Conservation (phyloP, 2,888 invertebrate species). For the Macrosoma leucophasiata region DNA sequence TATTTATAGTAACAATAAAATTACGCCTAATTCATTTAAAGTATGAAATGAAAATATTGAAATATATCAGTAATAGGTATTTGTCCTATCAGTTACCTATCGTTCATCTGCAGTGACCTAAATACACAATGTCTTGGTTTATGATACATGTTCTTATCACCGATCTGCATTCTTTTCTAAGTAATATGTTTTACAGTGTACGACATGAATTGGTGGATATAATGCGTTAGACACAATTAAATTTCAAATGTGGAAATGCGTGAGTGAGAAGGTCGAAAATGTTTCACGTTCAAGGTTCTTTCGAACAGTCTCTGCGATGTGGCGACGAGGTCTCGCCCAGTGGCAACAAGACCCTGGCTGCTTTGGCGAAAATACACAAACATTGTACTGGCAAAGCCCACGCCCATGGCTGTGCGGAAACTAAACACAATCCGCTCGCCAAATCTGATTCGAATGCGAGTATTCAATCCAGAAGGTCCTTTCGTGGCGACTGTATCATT, state of each 20-base stretch:
- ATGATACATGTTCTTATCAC: conserved; percentile 34
- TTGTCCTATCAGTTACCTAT: too few relatives aligned
- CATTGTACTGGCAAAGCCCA: conserved; percentile 86
- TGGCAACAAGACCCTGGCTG: conserved; percentile 68
- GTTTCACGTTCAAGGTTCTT: conserved; percentile 72
- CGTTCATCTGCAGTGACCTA: too few relatives aligned
- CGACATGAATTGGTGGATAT: conserved; percentile 46
- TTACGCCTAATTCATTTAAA: too few relatives aligned
- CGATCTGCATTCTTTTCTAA: conserved; percentile 52
- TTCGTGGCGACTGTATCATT: conserved; percentile 57
- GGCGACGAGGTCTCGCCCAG: conserved; percentile 64
- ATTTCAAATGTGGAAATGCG: conserved; percentile 47
- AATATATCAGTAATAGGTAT: too few relatives aligned
- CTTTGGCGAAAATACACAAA: conserved; percentile 78
- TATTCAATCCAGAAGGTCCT: conserved; percentile 61
- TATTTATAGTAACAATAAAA: too few relatives aligned
- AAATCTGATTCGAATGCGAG: conserved; percentile 68
- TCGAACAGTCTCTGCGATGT: conserved; percentile 76
- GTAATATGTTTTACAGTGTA: conserved; percentile 55
- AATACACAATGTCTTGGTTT: too few relatives aligned
- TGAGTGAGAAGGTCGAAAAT: conserved; percentile 51
- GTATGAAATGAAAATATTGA: too few relatives aligned
- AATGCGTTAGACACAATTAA: conserved; percentile 49
- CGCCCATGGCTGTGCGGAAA: conserved; percentile 80
- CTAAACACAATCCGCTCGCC: conserved; percentile 57